These are phyloP conservation scores for Erpornis zantholeuca DNA, from an alignment of 2,113 vertebrate species.

Conservation along the genomic window DNA sequence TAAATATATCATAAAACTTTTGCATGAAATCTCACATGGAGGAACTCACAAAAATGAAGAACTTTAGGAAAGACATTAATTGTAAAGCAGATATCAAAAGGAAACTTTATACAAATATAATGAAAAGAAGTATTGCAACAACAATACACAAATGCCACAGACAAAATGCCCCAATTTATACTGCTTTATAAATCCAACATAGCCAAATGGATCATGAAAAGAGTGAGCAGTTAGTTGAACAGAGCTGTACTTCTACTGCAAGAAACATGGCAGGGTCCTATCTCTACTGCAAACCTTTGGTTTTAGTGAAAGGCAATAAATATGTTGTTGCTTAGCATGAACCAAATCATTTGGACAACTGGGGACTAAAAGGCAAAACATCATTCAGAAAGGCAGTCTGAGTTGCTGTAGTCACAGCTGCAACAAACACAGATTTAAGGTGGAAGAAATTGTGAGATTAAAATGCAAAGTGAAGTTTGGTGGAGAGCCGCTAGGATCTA, in stretches of 20 bases:
- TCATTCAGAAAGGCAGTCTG: neutral
- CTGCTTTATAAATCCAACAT: neutral
- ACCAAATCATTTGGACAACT: neutral
- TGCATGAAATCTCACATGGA: neutral
- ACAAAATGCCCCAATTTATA: too few species aligned
- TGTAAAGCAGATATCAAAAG: neutral
- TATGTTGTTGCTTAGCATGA: neutral
- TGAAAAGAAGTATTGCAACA: neutral
- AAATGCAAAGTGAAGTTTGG: neutral
- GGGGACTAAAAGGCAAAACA: neutral
- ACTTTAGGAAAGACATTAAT: neutral
- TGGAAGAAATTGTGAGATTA: neutral
- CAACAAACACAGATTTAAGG: neutral
- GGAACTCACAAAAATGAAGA: neutral
- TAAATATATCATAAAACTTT: neutral
- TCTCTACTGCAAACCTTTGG: neutral
- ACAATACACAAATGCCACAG: neutral
- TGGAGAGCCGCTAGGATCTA: neutral
- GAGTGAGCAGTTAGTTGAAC: neutral
- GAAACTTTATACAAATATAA: neutral
- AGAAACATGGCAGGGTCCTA: neutral
- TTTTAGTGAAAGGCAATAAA: neutral
- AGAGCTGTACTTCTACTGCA: neutral
- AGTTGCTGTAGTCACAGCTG: neutral
- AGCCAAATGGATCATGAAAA: neutral